These are phyloP conservation scores for Spheniscus humboldti DNA, from an alignment of 2,797 vertebrate species.

Conservation along the genomic window DNA sequence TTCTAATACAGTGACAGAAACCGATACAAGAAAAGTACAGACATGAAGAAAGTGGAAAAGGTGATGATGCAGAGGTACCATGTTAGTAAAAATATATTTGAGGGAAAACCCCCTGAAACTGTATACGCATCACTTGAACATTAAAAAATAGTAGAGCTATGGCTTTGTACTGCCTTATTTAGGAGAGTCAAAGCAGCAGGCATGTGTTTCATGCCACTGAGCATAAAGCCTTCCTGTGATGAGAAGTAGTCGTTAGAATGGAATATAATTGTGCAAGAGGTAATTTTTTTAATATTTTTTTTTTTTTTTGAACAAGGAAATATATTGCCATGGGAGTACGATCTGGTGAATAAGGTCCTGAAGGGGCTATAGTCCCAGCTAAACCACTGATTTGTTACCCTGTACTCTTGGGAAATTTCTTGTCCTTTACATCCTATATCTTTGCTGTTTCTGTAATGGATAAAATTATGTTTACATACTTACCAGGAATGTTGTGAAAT, in stretches of 20 bases:
- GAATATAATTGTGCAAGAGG: not conserved
- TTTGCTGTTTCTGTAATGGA: not conserved
- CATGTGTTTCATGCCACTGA: not conserved
- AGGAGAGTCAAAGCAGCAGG: not conserved
- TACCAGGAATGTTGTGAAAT: not conserved
- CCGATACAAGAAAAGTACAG: not conserved
- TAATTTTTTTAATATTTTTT: not conserved
- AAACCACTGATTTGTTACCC: not conserved
- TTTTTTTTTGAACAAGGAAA: not conserved
- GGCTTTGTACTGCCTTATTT: not conserved
- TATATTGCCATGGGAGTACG: not conserved
- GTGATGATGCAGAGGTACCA: not conserved
- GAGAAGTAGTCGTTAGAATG: not conserved
- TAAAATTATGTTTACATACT: not conserved
- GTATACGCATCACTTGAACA: not conserved
- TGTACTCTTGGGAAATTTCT: not conserved
- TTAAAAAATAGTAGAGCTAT: not conserved
- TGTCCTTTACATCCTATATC: not conserved
- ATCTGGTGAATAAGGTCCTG: not conserved
- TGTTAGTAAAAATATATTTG: not conserved
- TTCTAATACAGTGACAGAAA: not conserved
- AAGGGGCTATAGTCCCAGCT: not conserved
- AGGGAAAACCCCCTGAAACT: not conserved
- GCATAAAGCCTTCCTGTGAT: not conserved
- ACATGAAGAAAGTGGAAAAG: not conserved